Conservation (phyloP, 2,113 vertebrate genomes). For the Aythya baeri region DNA sequence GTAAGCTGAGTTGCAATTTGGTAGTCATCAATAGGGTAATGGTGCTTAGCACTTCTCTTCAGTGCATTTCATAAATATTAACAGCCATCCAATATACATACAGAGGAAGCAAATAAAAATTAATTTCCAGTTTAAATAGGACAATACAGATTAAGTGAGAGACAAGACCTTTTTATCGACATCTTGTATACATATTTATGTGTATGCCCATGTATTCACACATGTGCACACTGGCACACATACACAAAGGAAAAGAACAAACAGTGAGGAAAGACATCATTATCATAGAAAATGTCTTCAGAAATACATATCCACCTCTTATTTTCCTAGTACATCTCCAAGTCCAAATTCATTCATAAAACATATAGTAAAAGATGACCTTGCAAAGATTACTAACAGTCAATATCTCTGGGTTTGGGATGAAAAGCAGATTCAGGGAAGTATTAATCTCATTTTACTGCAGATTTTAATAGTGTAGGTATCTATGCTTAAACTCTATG, state of each 20-base stretch:
- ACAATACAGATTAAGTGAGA: background rate
- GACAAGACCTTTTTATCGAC: background rate
- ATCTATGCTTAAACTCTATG: background rate
- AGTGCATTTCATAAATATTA: background rate
- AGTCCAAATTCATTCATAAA: background rate
- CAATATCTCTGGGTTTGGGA: background rate
- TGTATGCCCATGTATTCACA: no score
- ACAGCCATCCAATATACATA: background rate
- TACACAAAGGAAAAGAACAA: background rate
- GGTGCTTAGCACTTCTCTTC: background rate
- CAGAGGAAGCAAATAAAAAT: background rate
- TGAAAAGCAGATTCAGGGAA: background rate
- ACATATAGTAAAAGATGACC: background rate
- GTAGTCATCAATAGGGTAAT: background rate
- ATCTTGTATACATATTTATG: no score
- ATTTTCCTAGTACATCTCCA: background rate
- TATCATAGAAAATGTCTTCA: background rate
- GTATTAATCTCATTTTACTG: background rate
- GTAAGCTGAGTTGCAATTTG: background rate
- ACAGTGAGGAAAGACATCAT: background rate
- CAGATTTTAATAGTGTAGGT: background rate
- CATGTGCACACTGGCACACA: accelerated
- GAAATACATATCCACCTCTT: background rate
- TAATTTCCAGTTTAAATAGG: background rate
- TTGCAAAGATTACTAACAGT: background rate